Conservation (phyloP, 2,113 vertebrate genomes). For the Prolemur simus region DNA sequence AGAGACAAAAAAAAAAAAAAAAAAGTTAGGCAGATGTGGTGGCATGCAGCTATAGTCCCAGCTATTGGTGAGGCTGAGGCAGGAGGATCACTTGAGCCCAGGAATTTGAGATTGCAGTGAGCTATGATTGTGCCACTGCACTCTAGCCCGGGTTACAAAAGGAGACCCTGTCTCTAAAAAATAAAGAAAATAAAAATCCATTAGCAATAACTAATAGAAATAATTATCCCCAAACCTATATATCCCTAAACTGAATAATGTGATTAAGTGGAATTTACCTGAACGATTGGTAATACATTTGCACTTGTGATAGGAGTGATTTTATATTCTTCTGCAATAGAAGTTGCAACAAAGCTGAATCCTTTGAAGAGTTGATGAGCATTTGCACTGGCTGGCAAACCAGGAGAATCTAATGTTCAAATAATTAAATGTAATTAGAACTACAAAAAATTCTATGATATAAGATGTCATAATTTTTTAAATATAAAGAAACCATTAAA, state of each 20-base stretch:
- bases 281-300: constrained; percentile 93
- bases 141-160: too few species aligned
- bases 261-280: constrained; percentile 85
- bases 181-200: not conserved
- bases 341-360: constrained; percentile 97
- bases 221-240: not conserved
- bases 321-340: constrained; percentile 93
- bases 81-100: too few species aligned
- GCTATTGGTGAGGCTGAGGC: too few species aligned
- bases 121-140: too few species aligned
- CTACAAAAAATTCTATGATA: not conserved
- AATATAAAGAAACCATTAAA: constrained; percentile 14
- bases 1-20: not conserved
- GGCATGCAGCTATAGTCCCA: too few species aligned
- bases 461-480: constrained; percentile 29
- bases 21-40: too few species aligned
- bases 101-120: too few species aligned
- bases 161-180: too few species aligned
- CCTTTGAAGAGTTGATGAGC: constrained; percentile 99
- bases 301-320: constrained; percentile 91
- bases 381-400: constrained; percentile 97
- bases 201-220: not conserved
- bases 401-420: constrained; percentile 92
- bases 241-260: not conserved
- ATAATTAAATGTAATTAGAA: constrained; percentile 70